Conservation (phyloP, 1,140 invertebrate genomes). For the Lepidotrigona ventralis region DNA sequence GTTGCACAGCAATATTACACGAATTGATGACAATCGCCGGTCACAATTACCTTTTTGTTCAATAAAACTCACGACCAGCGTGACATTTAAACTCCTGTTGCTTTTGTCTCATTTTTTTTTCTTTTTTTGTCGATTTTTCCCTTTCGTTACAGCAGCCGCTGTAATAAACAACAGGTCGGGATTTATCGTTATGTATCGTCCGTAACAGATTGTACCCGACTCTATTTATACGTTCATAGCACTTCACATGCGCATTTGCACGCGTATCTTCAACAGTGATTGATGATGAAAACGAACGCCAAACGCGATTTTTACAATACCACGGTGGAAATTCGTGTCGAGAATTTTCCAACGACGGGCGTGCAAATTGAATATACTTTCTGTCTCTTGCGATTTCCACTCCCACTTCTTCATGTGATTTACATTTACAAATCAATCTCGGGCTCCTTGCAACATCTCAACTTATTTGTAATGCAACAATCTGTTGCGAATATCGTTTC, state of each 20-base stretch:
- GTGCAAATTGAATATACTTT: background rate
- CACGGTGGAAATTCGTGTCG: background rate
- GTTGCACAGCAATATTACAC: background rate
- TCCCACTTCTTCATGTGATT: background rate
- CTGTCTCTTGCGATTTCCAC: background rate
- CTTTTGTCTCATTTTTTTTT: too few species aligned
- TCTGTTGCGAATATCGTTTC: background rate
- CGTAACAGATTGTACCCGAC: background rate
- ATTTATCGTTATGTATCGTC: constrained; percentile 9
- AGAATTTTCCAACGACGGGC: background rate
- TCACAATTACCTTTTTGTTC: background rate
- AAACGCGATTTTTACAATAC: constrained; percentile 2
- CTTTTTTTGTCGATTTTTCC: background rate
- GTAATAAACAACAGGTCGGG: constrained; percentile 5
- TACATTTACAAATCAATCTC: background rate
- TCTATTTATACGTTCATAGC: constrained; percentile 10
- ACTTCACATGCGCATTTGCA: background rate
- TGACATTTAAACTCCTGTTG: background rate
- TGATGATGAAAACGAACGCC: background rate
- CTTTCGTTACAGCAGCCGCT: background rate
- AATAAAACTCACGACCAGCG: background rate
- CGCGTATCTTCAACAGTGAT: constrained; percentile 37
- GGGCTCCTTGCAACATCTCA: background rate
- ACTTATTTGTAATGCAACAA: background rate
- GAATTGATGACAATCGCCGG: too few species aligned